phyloP scores from a whole-genome alignment of 2,888 invertebrate species.

The Sialis fuliginosa region DNA sequence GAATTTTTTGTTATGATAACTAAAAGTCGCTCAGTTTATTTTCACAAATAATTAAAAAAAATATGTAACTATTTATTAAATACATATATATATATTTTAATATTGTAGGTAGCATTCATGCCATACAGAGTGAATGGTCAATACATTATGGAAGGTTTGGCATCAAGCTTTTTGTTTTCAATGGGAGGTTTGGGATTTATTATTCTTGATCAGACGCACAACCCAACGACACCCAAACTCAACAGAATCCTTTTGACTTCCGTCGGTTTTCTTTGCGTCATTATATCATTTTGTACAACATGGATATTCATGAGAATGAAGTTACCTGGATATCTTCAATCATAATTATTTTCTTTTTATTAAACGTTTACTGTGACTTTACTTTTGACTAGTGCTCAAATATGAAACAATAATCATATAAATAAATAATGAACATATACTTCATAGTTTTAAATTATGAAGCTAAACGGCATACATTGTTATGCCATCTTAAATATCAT shows the following conservation, averaged over 20 bases:
- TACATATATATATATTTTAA: slow-evolving; percentile 5
- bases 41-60: too few species aligned
- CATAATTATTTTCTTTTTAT: slow-evolving; percentile 21
- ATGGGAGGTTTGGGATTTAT: slow-evolving; percentile 94
- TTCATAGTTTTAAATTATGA: background rate
- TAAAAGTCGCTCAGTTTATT: too few species aligned
- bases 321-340: slow-evolving; percentile 67
- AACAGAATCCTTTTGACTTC: slow-evolving; percentile 78
- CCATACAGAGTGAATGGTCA: slow-evolving; percentile 97
- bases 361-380: background rate
- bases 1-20: too few species aligned
- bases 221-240: slow-evolving; percentile 74
- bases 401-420: background rate
- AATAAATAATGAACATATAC: background rate
- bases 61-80: background rate
- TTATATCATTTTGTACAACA: slow-evolving; percentile 88
- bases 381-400: background rate
- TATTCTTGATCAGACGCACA: slow-evolving; percentile 86
- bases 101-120: slow-evolving; percentile 79
- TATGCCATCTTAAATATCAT: too few species aligned
- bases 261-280: slow-evolving; percentile 80
- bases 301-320: slow-evolving; percentile 99
- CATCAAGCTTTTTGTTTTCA: slow-evolving; percentile 92
- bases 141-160: slow-evolving; percentile 98
- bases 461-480: too few species aligned